These are phyloP conservation scores for Scaeva pyrastri DNA, from an alignment of 2,888 invertebrate species.

Conservation along the genomic window DNA sequence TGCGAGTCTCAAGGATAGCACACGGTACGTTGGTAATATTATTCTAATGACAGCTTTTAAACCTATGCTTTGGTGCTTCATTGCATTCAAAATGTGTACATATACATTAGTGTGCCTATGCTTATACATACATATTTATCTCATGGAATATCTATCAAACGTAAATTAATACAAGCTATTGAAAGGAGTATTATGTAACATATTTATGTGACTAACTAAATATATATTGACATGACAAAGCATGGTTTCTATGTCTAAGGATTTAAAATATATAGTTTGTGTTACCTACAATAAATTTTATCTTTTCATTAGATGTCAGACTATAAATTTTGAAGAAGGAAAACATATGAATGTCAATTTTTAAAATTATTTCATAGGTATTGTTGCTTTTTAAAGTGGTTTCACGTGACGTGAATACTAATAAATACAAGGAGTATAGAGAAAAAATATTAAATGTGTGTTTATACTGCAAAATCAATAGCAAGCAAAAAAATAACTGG, in stretches of 20 bases:
- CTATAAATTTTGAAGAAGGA: too few relatives aligned
- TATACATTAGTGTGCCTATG: background rate
- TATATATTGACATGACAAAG: background rate
- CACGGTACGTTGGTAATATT: background rate
- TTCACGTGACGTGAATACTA: too few relatives aligned
- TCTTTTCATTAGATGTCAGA: too few relatives aligned
- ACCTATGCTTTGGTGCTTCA: conserved; percentile 25
- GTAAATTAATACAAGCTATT: conserved; percentile 20
- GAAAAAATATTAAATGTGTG: too few relatives aligned
- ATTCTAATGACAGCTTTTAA: conserved; percentile 33
- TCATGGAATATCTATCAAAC: background rate
- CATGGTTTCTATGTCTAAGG: background rate
- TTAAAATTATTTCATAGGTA: too few relatives aligned
- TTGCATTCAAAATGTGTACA: conserved; percentile 24
- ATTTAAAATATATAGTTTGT: too few relatives aligned
- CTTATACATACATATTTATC: conserved; percentile 13
- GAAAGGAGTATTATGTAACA: background rate
- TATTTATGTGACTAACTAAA: background rate
- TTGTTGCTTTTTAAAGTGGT: too few relatives aligned
- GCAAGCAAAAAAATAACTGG: too few relatives aligned
- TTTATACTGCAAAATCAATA: too few relatives aligned
- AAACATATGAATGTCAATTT: too few relatives aligned
- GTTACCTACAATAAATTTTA: too few relatives aligned
- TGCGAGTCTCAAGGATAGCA: conserved; percentile 26
- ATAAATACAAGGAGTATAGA: too few relatives aligned